Percentiles rank a stretch among this genome's conserved stretches.
Conservation (phyloP, 2,113 vertebrate species). For the Caretta caretta region DNA sequence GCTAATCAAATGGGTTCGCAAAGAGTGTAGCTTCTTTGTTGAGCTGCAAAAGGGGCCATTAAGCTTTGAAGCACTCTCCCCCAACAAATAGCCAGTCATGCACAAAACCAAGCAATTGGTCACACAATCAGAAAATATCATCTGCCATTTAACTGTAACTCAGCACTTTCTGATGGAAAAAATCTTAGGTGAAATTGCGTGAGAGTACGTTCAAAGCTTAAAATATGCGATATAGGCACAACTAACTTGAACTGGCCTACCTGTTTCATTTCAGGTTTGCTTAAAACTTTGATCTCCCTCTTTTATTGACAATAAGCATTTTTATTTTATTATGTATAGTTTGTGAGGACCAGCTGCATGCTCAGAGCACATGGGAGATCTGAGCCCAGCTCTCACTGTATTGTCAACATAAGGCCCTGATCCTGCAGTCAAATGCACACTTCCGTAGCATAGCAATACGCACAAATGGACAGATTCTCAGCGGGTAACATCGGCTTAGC, state of each 20-base stretch:
- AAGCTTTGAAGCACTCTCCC: conserved; percentile 15
- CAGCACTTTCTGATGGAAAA: conserved; percentile 11
- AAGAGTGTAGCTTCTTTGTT: neutral
- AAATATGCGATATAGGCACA: neutral
- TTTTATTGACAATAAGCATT: neutral
- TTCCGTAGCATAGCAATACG: neutral
- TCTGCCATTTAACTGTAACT: neutral
- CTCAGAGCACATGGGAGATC: neutral
- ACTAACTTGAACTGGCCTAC: neutral
- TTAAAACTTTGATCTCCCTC: neutral
- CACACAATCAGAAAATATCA: conserved; percentile 12
- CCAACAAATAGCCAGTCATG: conserved; percentile 10
- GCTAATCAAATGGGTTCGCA: neutral
- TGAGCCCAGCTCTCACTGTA: neutral
- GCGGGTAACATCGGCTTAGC: neutral
- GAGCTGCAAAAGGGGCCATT: neutral
- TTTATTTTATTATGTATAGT: neutral
- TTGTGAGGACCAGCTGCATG: neutral
- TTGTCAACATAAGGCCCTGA: neutral
- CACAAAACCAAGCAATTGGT: conserved; percentile 29
- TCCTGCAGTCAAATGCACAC: neutral
- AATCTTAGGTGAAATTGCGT: neutral
- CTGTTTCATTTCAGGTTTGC: neutral
- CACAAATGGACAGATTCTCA: neutral
- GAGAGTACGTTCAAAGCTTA: neutral